These are phyloP conservation scores for Venturia canescens DNA, from an alignment of 1,140 invertebrate genomes.

Conservation along the genomic window DNA sequence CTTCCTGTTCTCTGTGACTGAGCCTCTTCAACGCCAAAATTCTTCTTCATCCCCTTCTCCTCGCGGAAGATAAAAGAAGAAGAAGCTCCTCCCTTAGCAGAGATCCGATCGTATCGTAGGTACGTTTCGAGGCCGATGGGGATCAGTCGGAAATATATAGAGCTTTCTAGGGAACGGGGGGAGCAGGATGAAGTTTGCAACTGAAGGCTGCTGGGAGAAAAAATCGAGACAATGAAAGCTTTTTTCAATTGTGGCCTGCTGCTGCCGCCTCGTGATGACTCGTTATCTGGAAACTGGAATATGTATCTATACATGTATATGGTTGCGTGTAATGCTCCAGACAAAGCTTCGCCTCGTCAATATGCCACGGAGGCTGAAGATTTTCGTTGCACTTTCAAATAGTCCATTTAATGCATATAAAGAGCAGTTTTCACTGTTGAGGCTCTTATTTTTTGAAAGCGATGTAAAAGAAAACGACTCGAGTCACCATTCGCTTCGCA, in stretches of 20 bases:
- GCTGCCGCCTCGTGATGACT: not conserved
- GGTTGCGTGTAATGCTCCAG: not conserved
- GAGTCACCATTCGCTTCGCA: no score
- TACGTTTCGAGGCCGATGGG: not conserved
- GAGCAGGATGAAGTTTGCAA: slow-evolving; percentile 4
- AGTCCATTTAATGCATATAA: no score
- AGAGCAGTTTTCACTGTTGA: no score
- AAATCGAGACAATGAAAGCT: slow-evolving; percentile 20
- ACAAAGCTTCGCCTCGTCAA: no score
- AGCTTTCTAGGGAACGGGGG: not conserved
- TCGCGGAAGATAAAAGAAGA: not conserved
- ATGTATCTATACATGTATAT: not conserved
- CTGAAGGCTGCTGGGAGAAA: not conserved
- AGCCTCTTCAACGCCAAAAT: slow-evolving; percentile 7
- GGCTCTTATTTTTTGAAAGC: no score
- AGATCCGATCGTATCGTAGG: not conserved
- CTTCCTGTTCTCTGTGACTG: not conserved
- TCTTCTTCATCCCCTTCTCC: slow-evolving; percentile 16
- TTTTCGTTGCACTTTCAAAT: no score
- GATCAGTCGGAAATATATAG: not conserved
- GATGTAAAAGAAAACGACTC: no score
- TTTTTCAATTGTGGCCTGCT: not conserved
- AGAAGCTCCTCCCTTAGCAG: not conserved
- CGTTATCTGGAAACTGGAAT: slow-evolving; percentile 4
- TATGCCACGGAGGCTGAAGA: no score